A percentile compares a stretch with the other conserved stretches of the same genome.
Evolutionary conservation across 2,888 invertebrate genomes (phyloP).

Genomic region (Hyles lineata): DNA sequence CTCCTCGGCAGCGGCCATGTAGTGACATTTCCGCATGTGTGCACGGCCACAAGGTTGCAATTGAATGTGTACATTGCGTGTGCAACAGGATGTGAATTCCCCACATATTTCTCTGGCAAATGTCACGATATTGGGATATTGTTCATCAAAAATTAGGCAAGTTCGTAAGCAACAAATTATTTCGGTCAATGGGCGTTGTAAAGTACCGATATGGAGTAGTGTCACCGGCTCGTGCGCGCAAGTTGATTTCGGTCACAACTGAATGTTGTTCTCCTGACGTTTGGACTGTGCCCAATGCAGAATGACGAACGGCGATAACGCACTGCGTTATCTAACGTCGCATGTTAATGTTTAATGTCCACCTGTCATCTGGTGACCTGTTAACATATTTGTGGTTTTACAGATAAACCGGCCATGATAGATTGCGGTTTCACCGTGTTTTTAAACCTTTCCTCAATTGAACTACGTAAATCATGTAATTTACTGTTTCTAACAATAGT

Average conservation of each 20-base stretch:
- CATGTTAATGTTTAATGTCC: conserved; percentile 47
- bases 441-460: neutral
- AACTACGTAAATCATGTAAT: neutral
- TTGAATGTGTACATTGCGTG: neutral
- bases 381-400: conserved; percentile 30
- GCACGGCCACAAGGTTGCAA: conserved; percentile 37
- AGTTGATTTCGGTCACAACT: neutral
- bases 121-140: neutral
- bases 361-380: conserved; percentile 36
- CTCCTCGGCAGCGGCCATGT: conserved; percentile 38
- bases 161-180: neutral
- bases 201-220: neutral
- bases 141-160: neutral
- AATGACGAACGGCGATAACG: conserved; percentile 47
- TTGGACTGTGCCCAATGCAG: conserved; percentile 32
- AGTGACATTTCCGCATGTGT: conserved; percentile 47
- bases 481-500: neutral
- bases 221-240: neutral
- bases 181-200: conserved; percentile 2
- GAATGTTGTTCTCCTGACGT: neutral
- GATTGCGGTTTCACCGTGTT: conserved; percentile 8
- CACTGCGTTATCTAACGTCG: conserved; percentile 49
- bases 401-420: conserved; percentile 34
- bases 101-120: conserved; percentile 9
- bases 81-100: conserved; percentile 4